Base-by-base conservation (phyloP, 2,888 invertebrate genomes). In the Aleiodes leptofemur region DNA sequence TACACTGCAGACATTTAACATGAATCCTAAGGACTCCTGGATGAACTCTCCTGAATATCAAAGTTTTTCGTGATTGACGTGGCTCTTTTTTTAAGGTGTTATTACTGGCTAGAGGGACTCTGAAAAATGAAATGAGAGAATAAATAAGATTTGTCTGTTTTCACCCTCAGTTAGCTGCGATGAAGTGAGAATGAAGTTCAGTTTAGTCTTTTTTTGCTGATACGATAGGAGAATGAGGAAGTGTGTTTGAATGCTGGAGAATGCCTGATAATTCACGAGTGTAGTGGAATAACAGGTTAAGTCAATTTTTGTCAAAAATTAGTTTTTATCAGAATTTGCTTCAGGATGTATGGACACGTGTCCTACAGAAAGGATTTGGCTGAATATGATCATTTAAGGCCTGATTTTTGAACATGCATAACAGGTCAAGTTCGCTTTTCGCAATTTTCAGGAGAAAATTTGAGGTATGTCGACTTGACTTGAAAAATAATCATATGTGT, bases 21-120 rank as follows among this genome's bases (percentile, higher is more conserved):
- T 14, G 75, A 66, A 68, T 72, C 50, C 61, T 50, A 29, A 51
- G 51, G 51, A 71, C 72, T 75, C 53, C 72, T 59, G 68, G 68
- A 51, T 61, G 61, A 72, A 61, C 64, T 55, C 43, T 11, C 55
- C 50, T 48, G 51, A 31, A 29, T 16, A 29, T 75, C 66, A 68
- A 68, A 23, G 16, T n/a, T 23, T 23, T 23, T 13, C 8, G 31
- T 75, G 75, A 75, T 72, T 72, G 75, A 75, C 75, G 64, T 16
- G 16, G 7, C 43, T 59, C 57, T 51, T 51, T 23, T 51, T 23
- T 31, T 31, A 53, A 53, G 68, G 51, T 51, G 50, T 31, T 68
- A 68, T 68, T 68, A 68, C 68, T 16, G 23, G 23, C 68, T 13
- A 23, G 16, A 48, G 66, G 68, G 11, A 43, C 11, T 43, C 16